Base-by-base conservation (phyloP, 30 jellyfish, hydroid and myxozoan genomes). In the Turritopsis dohrnii region DNA sequence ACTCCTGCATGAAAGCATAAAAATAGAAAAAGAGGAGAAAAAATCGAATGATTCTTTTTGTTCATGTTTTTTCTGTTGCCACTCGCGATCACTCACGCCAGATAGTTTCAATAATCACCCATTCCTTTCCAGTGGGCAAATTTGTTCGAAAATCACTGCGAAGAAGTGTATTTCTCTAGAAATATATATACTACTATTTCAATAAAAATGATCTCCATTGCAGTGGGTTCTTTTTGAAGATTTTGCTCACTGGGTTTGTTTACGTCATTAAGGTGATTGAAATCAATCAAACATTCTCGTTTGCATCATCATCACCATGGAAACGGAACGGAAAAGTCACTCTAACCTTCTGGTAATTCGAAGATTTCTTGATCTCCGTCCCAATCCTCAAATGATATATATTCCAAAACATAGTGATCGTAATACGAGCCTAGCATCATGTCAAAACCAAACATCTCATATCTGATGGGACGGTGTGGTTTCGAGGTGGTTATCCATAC, bases 361-460 rank as follows among this genome's bases (percentile, higher is more conserved):
- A 93, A 74, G 26, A 84, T 80, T 74, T 88, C 95, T 31, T 69
- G 31, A 26, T 80, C 71, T 0, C 80, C 87, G n/a, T 80, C 79
- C 98, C 98, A 93, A 65, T 84, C 72, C 72, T 85, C 96, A 76
- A 93, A 93, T 52, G 98, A 24, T 30, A 93, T 86, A 53, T 93
- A 93, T 53, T 88, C 94, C 86, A 93, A 69, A 25, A 93, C 98
- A 79, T 93, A 93, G 53, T 93, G 96, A 75, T 93, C 98, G 80
- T 93, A 93, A 77, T 93, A 93, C 16, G 98, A 93, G 18, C 98
- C 98, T 28, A 93, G 81, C 98, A 93, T 93, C 77, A 90, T 83
- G 76, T 93, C 98, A 74, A 84, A 93, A 18, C 98, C 98, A 60
- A 79, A 75, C 98, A 93, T 93, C 85, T 93, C 98, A 82, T 93